Evolutionary conservation across 2,888 invertebrate species (phyloP).

Genomic region (Drosophila phalerata): DNA sequence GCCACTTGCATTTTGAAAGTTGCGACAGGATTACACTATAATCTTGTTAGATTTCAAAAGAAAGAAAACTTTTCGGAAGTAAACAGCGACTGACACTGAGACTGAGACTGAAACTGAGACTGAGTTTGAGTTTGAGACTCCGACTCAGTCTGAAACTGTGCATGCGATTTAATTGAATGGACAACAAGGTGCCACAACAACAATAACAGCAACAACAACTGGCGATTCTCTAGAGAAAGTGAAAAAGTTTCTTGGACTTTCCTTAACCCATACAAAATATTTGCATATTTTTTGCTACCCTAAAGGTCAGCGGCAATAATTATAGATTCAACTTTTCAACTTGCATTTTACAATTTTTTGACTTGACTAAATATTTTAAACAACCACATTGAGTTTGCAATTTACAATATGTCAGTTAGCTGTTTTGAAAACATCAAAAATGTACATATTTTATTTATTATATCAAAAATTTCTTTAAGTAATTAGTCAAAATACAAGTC

Average conservation of each 20-base stretch:
- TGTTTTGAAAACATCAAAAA: too few species aligned
- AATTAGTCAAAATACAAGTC: too few species aligned
- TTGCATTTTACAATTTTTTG: neutral
- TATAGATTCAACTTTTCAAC: neutral
- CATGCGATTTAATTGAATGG: constrained; percentile 24
- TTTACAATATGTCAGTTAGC: too few species aligned
- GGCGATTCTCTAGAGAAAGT: constrained; percentile 31
- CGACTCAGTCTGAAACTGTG: constrained; percentile 2
- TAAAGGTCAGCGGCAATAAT: constrained; percentile 2
- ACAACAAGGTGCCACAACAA: constrained; percentile 18
- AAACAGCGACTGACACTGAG: neutral
- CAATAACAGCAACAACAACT: constrained; percentile 7
- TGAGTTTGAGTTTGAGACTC: too few species aligned
- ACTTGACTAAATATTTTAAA: neutral
- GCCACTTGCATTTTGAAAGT: constrained; percentile 56
- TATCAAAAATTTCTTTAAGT: too few species aligned
- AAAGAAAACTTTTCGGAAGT: constrained; percentile 39
- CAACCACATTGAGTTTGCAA: neutral
- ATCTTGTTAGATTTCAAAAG: constrained; percentile 34
- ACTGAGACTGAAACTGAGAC: too few species aligned
- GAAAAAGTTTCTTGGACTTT: constrained; percentile 17
- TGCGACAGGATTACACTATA: constrained; percentile 39
- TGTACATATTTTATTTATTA: too few species aligned
- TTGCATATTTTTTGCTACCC: constrained; percentile 5
- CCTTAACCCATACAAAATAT: constrained; percentile 1